phyloP scores from a whole-genome alignment of 2,888 invertebrate species.

The Galerucella nymphaeae region DNA sequence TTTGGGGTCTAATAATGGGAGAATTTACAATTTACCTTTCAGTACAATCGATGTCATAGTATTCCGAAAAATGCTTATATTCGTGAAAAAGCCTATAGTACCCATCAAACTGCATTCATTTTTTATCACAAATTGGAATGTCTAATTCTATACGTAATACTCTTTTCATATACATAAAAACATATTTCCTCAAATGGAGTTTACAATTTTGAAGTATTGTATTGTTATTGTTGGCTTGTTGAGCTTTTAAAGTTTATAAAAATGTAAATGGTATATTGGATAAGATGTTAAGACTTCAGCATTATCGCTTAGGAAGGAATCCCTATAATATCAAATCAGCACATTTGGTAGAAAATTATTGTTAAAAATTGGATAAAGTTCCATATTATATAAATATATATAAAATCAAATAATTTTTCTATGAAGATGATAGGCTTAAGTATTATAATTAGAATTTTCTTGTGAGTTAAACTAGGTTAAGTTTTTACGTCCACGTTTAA shows the following conservation, averaged over 20 bases:
- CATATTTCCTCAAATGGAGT: background rate
- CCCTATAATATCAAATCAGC: background rate
- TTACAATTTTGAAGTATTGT: background rate
- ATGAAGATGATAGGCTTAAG: slow-evolving; percentile 6
- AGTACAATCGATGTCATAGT: no score
- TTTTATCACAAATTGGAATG: no score
- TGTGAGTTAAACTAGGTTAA: slow-evolving; percentile 4
- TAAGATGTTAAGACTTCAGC: background rate
- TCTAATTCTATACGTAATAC: no score
- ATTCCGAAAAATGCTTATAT: no score
- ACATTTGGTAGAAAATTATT: background rate
- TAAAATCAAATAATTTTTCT: slow-evolving; percentile 16
- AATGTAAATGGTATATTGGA: background rate
- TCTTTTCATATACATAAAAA: no score
- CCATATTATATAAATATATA: background rate
- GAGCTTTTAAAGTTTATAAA: background rate
- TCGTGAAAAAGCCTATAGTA: no score
- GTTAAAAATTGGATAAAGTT: background rate
- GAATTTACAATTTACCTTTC: no score
- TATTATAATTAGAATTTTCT: slow-evolving; percentile 2
- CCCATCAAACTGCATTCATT: no score
- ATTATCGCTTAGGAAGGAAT: background rate
- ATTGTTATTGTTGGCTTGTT: background rate
- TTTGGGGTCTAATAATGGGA: no score
- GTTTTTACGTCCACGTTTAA: slow-evolving; percentile 18